Evolutionary conservation across 1,140 invertebrate species (phyloP).

Genomic region (Trichoplusia ni): DNA sequence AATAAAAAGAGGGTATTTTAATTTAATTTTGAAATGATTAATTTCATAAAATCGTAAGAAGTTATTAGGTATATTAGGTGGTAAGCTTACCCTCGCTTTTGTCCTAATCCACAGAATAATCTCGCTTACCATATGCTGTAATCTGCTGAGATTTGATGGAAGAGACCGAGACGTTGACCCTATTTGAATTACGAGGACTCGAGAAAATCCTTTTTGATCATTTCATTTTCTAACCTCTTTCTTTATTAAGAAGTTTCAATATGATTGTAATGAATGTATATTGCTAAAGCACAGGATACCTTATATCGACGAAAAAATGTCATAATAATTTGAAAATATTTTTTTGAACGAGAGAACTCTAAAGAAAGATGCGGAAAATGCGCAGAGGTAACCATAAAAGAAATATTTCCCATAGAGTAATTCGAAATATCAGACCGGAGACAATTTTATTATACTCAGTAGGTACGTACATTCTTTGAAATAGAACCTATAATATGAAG

Average conservation of each 20-base stretch:
- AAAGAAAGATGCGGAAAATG: conserved; percentile 7
- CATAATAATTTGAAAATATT: conserved; percentile 18
- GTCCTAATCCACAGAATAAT: conserved; percentile 20
- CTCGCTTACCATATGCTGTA: conserved; percentile 27
- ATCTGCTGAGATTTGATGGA: conserved; percentile 26
- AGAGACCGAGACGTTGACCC: neutral
- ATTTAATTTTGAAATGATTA: too few relatives aligned
- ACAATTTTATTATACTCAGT: too few relatives aligned
- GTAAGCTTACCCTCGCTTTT: conserved; percentile 20
- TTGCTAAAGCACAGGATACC: too few relatives aligned
- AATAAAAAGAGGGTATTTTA: too few relatives aligned
- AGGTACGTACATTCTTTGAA: too few relatives aligned
- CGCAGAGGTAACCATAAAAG: conserved; percentile 16
- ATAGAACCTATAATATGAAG: too few relatives aligned
- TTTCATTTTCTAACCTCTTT: conserved; percentile 14
- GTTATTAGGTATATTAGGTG: conserved; percentile 9
- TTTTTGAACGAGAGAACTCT: conserved; percentile 6
- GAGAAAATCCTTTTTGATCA: conserved; percentile 8
- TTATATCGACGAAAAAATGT: conserved; percentile 2
- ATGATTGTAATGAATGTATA: too few relatives aligned
- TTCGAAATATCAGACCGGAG: conserved; percentile 11
- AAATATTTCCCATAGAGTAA: conserved; percentile 16
- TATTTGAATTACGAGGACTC: conserved; percentile 20
- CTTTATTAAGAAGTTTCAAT: too few relatives aligned
- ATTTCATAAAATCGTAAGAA: conserved; percentile 27